These are phyloP conservation scores for Apamea crenata DNA, from an alignment of 2,888 invertebrate genomes.

Conservation along the genomic window DNA sequence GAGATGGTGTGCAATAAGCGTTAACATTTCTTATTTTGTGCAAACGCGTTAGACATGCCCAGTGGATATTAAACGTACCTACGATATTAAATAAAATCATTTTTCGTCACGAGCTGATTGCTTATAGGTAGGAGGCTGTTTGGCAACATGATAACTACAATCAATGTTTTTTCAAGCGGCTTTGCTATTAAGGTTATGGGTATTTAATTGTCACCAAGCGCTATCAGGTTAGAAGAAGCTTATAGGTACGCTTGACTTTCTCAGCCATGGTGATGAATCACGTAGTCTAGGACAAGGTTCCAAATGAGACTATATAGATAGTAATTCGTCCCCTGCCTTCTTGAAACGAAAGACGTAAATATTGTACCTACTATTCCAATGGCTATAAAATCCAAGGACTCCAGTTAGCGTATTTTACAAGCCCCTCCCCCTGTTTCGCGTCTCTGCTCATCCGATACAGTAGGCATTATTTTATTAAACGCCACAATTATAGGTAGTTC, in stretches of 20 bases:
- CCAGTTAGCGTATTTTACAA: neutral
- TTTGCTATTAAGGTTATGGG: neutral
- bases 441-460: neutral
- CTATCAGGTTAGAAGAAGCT: neutral
- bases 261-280: conserved; percentile 3
- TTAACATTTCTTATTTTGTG: conserved; percentile 7
- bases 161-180: conserved; percentile 16
- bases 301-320: conserved; percentile 7
- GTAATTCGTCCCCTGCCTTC: neutral
- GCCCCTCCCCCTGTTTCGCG: neutral
- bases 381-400: conserved; percentile 8
- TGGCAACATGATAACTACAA: neutral
- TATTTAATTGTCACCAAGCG: neutral
- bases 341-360: conserved; percentile 1
- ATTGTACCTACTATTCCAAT: neutral
- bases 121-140: conserved; percentile 9
- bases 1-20: conserved; percentile 9
- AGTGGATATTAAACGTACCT: conserved; percentile 5
- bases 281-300: neutral
- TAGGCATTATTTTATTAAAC: neutral
- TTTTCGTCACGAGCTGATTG: conserved; percentile 7
- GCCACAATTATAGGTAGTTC: neutral
- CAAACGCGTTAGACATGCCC: conserved; percentile 8
- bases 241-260: neutral
- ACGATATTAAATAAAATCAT: conserved; percentile 22